Evolutionary conservation across 2,888 invertebrate genomes (phyloP).

Genomic region (Meganola albula): DNA sequence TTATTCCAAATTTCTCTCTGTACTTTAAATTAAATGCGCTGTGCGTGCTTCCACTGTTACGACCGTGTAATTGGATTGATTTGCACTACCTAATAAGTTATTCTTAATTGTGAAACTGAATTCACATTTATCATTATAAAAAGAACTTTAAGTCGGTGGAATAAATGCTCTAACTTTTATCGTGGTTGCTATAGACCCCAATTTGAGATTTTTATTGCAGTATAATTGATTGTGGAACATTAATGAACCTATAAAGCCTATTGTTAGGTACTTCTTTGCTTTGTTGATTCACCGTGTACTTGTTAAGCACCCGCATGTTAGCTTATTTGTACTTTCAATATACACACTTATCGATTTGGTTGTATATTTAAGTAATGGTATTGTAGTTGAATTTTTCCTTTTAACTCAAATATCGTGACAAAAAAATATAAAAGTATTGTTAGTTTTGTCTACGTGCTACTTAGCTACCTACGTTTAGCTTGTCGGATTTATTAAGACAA

Average conservation of each 20-base stretch:
- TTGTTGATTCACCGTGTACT: conserved; percentile 48
- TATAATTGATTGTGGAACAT: conserved; percentile 51
- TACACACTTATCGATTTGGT: conserved; percentile 11
- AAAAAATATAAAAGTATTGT: conserved; percentile 13
- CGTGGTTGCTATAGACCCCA: conserved; percentile 30
- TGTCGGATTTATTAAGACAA: conserved; percentile 45
- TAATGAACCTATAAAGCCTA: conserved; percentile 39
- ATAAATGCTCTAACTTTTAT: conserved; percentile 7
- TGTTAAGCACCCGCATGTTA: conserved; percentile 45
- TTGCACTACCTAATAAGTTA: conserved; percentile 48
- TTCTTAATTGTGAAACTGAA: conserved; percentile 39
- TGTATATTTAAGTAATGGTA: conserved; percentile 13
- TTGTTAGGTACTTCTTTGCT: conserved; percentile 21
- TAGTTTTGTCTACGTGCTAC: conserved; percentile 19
- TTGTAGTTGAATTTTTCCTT: not conserved
- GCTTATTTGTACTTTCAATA: conserved; percentile 30
- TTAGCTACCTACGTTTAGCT: conserved; percentile 43
- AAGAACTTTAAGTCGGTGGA: conserved; percentile 23
- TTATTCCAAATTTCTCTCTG: conserved; percentile 58
- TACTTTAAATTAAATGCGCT: conserved; percentile 57
- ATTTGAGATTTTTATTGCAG: conserved; percentile 57
- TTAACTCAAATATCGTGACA: conserved; percentile 22
- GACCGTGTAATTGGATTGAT: conserved; percentile 58
- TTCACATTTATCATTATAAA: conserved; percentile 17
- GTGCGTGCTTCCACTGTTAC: conserved; percentile 40